Percentiles rank a stretch among this genome's conserved stretches.
phyloP scores from a whole-genome alignment of 1,140 invertebrate genomes.

The Lordiphosa collinella region DNA sequence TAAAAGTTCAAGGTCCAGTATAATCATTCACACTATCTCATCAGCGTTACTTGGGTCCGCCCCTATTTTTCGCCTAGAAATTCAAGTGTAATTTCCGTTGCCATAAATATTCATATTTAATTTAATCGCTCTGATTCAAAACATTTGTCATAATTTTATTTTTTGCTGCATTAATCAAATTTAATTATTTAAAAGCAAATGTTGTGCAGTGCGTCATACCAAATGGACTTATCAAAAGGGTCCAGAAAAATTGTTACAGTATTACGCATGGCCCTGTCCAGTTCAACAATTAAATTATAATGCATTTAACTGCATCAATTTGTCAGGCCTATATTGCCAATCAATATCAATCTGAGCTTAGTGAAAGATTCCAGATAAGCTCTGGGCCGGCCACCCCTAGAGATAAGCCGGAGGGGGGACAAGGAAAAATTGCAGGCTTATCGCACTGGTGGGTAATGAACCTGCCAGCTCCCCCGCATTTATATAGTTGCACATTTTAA shows the following conservation, averaged over 20 bases:
- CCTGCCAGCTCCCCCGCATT: not conserved
- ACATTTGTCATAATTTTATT: slow-evolving; percentile 10
- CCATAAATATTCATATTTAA: not conserved
- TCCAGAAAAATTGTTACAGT: not conserved
- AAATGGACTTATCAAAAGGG: not conserved
- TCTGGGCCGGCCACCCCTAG: too few relatives aligned
- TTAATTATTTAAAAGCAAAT: slow-evolving; percentile 6
- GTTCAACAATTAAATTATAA: too few relatives aligned
- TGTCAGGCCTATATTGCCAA: too few relatives aligned
- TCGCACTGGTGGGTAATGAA: slow-evolving; percentile 36
- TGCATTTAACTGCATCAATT: too few relatives aligned
- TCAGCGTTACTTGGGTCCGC: not conserved
- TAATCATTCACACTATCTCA: not conserved
- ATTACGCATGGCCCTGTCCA: too few relatives aligned
- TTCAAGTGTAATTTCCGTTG: slow-evolving; percentile 1
- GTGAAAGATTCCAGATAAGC: too few relatives aligned
- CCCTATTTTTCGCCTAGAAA: slow-evolving; percentile 8
- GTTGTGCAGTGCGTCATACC: not conserved
- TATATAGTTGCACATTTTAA: slow-evolving; percentile 38
- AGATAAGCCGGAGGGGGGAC: too few relatives aligned
- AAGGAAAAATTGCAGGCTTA: slow-evolving; percentile 14
- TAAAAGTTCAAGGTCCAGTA: slow-evolving; percentile 29
- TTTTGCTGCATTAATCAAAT: slow-evolving; percentile 27
- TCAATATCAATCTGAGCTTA: too few relatives aligned
- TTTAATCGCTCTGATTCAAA: not conserved